A percentile compares a stretch with the other conserved stretches of the same genome.
Evolutionary conservation across 2,888 invertebrate species (phyloP).

Genomic region (Oxytorus armatus): DNA sequence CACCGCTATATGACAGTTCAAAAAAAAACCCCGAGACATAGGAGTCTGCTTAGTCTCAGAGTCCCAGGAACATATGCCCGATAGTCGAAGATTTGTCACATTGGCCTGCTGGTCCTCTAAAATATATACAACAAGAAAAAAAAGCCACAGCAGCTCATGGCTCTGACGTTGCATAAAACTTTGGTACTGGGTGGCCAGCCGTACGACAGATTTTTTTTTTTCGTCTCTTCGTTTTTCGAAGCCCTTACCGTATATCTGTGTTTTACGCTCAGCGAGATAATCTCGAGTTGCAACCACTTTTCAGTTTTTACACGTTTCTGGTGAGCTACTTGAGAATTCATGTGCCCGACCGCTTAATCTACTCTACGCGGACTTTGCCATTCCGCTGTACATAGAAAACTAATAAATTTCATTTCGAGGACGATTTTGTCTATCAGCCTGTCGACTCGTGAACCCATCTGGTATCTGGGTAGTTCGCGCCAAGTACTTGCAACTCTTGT

Average conservation of each 20-base stretch:
- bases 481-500: conserved; percentile 8
- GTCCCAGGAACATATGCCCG: conserved; percentile 75
- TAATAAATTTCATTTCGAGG: conserved; percentile 7
- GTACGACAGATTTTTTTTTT: conserved; percentile 12
- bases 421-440: not conserved
- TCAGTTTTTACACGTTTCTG: conserved; percentile 61
- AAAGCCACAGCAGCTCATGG: conserved; percentile 30
- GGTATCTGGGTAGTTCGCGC: conserved; percentile 55
- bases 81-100: conserved; percentile 61
- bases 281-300: conserved; percentile 66
- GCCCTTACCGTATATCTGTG: conserved; percentile 26
- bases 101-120: conserved; percentile 45
- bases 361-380: not conserved
- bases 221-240: conserved; percentile 40
- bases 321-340: conserved; percentile 56
- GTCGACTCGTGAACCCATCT: conserved; percentile 21
- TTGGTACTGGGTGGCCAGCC: conserved; percentile 44
- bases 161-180: not conserved
- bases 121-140: conserved; percentile 26
- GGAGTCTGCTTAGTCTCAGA: conserved; percentile 77
- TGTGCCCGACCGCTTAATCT: conserved; percentile 47
- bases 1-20: conserved; percentile 24
- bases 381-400: not conserved
- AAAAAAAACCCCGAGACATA: conserved; percentile 23
- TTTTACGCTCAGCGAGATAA: conserved; percentile 44